Percentiles rank a stretch among this genome's conserved stretches.
Conservation (phyloP, 2,113 vertebrate genomes). For the Empidonax alnorum region DNA sequence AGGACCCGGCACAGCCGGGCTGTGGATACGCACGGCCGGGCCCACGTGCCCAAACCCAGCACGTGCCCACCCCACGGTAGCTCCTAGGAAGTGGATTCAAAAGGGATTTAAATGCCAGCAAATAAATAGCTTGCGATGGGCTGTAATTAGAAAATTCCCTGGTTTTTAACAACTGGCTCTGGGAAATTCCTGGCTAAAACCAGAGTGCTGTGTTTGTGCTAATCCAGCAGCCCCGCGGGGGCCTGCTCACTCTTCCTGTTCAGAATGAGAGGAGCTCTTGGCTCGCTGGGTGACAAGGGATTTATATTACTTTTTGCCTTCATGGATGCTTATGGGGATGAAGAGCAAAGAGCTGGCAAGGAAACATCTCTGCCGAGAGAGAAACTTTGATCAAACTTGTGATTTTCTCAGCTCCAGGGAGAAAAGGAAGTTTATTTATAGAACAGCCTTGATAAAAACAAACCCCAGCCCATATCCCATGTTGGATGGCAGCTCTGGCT, state of each 20-base stretch:
- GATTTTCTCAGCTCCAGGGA: conserved; percentile 1
- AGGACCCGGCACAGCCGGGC: fast-evolving
- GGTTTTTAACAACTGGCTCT: background rate
- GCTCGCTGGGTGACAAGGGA: background rate
- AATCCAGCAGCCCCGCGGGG: background rate
- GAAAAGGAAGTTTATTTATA: background rate
- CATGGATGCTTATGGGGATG: background rate
- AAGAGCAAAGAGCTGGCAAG: conserved; percentile 27
- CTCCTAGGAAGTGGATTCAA: background rate
- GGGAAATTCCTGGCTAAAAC: background rate
- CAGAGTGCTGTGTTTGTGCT: background rate
- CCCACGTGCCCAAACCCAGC: background rate
- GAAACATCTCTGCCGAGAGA: background rate
- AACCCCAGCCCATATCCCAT: background rate
- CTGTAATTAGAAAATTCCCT: background rate
- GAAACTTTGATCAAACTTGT: conserved; percentile 31
- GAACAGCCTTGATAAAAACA: background rate
- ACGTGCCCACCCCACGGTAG: background rate
- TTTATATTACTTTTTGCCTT: background rate
- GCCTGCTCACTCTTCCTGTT: background rate
- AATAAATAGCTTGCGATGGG: background rate
- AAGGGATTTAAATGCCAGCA: background rate
- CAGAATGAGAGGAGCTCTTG: fast-evolving
- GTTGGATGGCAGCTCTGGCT: background rate
- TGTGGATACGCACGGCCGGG: fast-evolving